A percentile compares a stretch with the other conserved stretches of the same genome.
Conservation (phyloP, 1,140 invertebrate species). For the Ips typographus region DNA sequence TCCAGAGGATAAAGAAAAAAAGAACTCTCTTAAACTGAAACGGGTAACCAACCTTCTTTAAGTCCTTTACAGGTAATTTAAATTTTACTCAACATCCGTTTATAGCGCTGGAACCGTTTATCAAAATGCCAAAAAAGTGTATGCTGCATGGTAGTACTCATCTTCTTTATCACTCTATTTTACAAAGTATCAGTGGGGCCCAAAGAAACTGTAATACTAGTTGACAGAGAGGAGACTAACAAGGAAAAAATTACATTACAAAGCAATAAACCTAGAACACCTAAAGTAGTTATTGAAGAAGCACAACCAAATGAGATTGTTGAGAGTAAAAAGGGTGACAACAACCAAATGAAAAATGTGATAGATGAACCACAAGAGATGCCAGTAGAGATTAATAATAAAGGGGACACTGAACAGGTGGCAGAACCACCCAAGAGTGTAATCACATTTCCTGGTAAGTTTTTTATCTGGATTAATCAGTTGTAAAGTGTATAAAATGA, state of each 20-base stretch:
- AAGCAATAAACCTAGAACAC: constrained; percentile 7
- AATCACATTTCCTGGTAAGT: constrained; percentile 34
- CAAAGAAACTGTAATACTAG: constrained; percentile 47
- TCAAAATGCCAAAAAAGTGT: constrained; percentile 80
- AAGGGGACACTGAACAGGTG: constrained; percentile 41
- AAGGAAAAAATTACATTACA: constrained; percentile 26
- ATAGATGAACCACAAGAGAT: constrained; percentile 46
- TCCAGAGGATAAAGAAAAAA: constrained; percentile 16
- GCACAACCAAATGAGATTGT: constrained; percentile 17
- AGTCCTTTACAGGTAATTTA: constrained; percentile 16
- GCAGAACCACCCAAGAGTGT: constrained; percentile 36
- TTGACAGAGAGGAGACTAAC: constrained; percentile 40
- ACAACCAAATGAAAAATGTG: constrained; percentile 30
- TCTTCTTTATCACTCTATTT: constrained; percentile 57
- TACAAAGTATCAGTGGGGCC: constrained; percentile 57
- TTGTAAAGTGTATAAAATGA: no score
- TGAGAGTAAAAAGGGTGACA: constrained; percentile 37
- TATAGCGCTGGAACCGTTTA: constrained; percentile 79
- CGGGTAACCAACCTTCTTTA: background rate
- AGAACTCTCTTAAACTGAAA: background rate
- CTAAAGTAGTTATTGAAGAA: constrained; percentile 37
- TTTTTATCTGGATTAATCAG: no score
- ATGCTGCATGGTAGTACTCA: constrained; percentile 62
- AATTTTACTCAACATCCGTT: constrained; percentile 38
- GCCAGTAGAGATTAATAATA: constrained; percentile 36